Evolutionary conservation across 2,888 invertebrate genomes (phyloP), one percentile per base, ranked within the genome.

Genomic region (Alloplasta piceator): DNA sequence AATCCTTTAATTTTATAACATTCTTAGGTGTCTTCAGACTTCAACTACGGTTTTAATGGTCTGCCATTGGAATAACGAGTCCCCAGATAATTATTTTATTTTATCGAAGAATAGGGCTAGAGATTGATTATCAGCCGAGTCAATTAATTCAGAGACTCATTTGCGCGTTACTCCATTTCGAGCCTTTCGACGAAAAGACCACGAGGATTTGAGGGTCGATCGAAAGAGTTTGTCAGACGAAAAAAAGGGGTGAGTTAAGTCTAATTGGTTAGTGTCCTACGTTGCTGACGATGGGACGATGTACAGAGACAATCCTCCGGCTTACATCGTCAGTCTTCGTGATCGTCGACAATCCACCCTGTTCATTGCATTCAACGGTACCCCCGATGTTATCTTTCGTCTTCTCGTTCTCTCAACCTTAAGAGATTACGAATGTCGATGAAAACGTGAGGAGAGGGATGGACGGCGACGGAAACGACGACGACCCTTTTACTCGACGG

Each of bases 351-450:
- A 75, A 14, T 26, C 60, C 66, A 48, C 26, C n/a, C 52, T 58
- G 60, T 75, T 71, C 75, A 12, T 75, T 80, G 61, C 71, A 75
- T 71, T 71, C 66, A 26, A 61, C 60, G 14, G 48, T 76, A 66
- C 60, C 52, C 73, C 75, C 66, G 72, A 80, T 80, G 71, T 80
- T 76, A 80, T 80, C 80, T 72, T 16, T 67, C 71, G 58, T 67
- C 52, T 6, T 9, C 52, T 67, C 60, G 61, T 60, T 71, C 64
- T 46, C 75, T 70, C 63, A 72, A 72, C 80, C 67, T 72, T 72
- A 72, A 80, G 76, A 74, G 80, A 80, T 80, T 80, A 80, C 80
- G 60, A 50, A 60, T 67, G 80, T 80, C 80, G 72, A 76, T 72
- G 80, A 56, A 76, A 76, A 72, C 48, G 48, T 48, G 48, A 58